These are phyloP conservation scores for Andrena bucephala DNA, from an alignment of 2,888 invertebrate species.

Conservation along the genomic window DNA sequence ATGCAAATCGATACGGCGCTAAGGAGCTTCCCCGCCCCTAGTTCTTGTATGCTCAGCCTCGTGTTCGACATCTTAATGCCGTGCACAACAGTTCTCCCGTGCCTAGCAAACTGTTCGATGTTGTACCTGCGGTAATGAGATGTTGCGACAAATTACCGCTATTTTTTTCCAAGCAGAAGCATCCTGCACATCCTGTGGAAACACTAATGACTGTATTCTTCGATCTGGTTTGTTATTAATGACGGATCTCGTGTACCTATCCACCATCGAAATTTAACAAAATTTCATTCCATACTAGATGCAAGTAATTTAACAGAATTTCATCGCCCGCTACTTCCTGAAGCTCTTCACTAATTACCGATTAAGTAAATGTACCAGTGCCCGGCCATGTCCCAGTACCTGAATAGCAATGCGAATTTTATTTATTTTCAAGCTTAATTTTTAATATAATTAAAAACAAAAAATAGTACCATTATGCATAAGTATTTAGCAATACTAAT, in stretches of 20 bases:
- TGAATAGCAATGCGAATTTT: no score
- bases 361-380: neutral
- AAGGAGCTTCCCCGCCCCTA: slow-evolving; percentile 53
- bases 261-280: no score
- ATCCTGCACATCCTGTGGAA: neutral
- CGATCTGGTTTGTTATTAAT: neutral
- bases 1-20: slow-evolving; percentile 70
- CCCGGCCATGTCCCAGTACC: no score
- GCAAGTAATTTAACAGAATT: no score
- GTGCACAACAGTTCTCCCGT: slow-evolving; percentile 6
- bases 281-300: no score
- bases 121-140: slow-evolving; percentile 19
- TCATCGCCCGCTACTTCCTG: no score
- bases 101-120: slow-evolving; percentile 28
- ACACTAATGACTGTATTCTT: neutral
- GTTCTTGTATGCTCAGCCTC: slow-evolving; percentile 22
- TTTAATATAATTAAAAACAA: no score
- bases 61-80: slow-evolving; percentile 52
- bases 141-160: slow-evolving; percentile 7
- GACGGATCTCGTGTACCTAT: neutral
- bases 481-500: no score
- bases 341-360: neutral
- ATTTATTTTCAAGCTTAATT: no score
- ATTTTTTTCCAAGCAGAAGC: neutral
- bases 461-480: no score